Evolutionary conservation across 2,888 invertebrate genomes (phyloP).

Genomic region (Pheosia tremula): DNA sequence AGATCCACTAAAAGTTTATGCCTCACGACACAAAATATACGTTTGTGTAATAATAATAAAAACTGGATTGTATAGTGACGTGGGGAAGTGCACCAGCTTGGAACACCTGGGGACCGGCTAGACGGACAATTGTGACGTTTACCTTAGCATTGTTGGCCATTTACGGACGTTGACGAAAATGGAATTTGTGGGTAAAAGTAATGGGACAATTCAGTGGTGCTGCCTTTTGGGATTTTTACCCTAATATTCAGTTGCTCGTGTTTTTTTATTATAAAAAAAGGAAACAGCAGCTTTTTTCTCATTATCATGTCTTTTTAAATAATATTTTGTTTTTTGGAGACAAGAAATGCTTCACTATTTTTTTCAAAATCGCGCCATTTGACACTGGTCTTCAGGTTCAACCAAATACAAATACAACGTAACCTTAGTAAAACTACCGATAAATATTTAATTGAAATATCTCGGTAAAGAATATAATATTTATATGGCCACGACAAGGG

Average conservation of each 20-base stretch:
- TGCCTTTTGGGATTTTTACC: slow-evolving; percentile 16
- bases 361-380: not conserved
- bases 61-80: slow-evolving; percentile 60
- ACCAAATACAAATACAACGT: not conserved
- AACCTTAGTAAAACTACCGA: not conserved
- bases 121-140: slow-evolving; percentile 44
- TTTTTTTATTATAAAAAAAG: not conserved
- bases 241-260: not conserved
- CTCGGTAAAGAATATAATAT: not conserved
- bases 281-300: no score
- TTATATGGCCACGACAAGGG: not conserved
- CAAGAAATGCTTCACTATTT: no score
- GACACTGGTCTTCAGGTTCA: not conserved
- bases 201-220: slow-evolving; percentile 15
- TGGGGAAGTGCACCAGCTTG: slow-evolving; percentile 54
- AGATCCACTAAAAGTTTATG: slow-evolving; percentile 55
- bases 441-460: not conserved
- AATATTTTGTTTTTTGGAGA: no score
- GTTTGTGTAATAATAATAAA: slow-evolving; percentile 45
- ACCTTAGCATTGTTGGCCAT: slow-evolving; percentile 43
- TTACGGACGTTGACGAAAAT: slow-evolving; percentile 37
- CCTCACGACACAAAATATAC: slow-evolving; percentile 29
- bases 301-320: no score
- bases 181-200: slow-evolving; percentile 26
- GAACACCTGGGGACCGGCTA: slow-evolving; percentile 53